Conservation (phyloP, 2,113 vertebrate species). For the Emydura subglobosa region DNA sequence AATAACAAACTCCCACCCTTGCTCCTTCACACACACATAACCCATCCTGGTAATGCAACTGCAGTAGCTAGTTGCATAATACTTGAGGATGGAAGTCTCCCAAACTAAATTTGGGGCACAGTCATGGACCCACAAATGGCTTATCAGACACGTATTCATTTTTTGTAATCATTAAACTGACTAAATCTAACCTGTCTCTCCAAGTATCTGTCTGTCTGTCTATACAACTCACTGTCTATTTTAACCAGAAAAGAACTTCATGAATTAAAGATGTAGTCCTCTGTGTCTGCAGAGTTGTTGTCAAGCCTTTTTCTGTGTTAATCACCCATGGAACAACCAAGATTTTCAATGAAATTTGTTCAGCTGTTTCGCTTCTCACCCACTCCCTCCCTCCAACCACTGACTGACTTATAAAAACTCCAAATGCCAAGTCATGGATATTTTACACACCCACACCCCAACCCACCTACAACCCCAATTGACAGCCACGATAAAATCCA, state of each 20-base stretch:
- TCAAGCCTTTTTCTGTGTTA: background rate
- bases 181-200: background rate
- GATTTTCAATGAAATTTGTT: background rate
- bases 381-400: background rate
- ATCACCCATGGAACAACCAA: background rate
- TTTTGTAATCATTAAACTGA: background rate
- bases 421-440: background rate
- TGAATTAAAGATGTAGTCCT: background rate
- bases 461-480: fast-evolving
- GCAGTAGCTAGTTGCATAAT: background rate
- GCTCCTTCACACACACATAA: too few species aligned
- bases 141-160: background rate
- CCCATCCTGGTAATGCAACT: background rate
- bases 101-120: background rate
- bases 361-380: background rate
- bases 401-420: fast-evolving
- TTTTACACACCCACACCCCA: background rate
- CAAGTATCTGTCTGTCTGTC: background rate
- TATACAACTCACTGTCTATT: background rate
- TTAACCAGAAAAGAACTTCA: background rate
- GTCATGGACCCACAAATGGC: background rate
- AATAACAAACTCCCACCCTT: background rate
- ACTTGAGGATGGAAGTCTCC: background rate
- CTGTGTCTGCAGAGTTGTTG: background rate
- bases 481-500: background rate